Evolutionary conservation across 2,888 invertebrate genomes (phyloP).

Genomic region (Limnephilus rhombicus): DNA sequence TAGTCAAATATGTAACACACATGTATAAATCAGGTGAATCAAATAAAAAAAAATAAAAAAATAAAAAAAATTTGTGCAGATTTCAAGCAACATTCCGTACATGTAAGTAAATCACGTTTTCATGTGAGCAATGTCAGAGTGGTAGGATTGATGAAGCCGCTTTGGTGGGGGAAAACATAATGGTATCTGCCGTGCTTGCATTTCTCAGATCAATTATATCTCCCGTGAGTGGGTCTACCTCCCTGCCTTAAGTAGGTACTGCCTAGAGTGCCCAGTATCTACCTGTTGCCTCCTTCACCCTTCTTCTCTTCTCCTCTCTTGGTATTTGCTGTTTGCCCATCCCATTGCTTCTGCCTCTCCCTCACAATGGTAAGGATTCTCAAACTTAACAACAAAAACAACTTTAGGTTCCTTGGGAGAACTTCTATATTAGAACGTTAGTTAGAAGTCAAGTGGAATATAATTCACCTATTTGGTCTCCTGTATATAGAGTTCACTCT

Average conservation of each 20-base stretch:
- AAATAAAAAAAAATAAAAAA: too few relatives aligned
- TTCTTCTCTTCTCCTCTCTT: background rate
- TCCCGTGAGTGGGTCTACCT: background rate
- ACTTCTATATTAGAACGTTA: too few relatives aligned
- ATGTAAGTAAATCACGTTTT: background rate
- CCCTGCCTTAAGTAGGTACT: background rate
- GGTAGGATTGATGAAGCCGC: background rate
- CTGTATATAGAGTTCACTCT: too few relatives aligned
- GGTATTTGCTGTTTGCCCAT: background rate
- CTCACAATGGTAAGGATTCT: background rate
- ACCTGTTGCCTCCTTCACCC: background rate
- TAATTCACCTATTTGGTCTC: too few relatives aligned
- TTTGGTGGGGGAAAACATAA: background rate
- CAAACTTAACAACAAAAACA: background rate
- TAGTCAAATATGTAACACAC: too few relatives aligned
- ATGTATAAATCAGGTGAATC: too few relatives aligned
- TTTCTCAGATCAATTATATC: conserved; percentile 14
- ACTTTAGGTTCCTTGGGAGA: too few relatives aligned
- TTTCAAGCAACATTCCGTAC: background rate
- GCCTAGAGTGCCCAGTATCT: background rate
- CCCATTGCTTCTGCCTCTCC: background rate
- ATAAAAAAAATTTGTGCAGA: too few relatives aligned
- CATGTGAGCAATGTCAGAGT: background rate
- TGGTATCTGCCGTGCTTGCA: background rate
- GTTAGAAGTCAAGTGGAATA: too few relatives aligned